Conservation (phyloP, 2,888 invertebrate genomes). For the Podabrus alpinus region DNA sequence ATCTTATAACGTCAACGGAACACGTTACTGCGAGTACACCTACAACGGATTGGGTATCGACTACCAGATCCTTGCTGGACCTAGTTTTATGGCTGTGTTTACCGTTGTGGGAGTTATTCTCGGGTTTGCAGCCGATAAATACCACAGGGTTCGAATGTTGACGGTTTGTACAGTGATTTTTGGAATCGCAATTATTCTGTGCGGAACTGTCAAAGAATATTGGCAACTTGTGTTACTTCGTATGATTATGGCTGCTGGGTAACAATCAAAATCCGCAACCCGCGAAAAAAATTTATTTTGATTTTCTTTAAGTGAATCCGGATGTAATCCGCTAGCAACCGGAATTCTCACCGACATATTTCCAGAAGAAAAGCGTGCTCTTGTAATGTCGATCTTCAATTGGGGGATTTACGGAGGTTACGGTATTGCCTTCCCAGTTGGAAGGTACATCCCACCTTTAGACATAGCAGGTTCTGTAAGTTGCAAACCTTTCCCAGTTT, state of each 20-base stretch:
- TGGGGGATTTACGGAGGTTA: slow-evolving; percentile 96
- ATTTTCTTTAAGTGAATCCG: slow-evolving; percentile 68
- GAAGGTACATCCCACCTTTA: slow-evolving; percentile 77
- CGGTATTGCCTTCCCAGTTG: slow-evolving; percentile 89
- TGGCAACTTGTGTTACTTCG: slow-evolving; percentile 88
- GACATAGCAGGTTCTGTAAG: slow-evolving; percentile 76
- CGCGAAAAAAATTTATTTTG: background rate
- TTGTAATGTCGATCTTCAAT: slow-evolving; percentile 91
- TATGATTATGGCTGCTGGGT: slow-evolving; percentile 86
- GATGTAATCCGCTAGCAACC: slow-evolving; percentile 85
- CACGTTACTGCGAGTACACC: slow-evolving; percentile 85
- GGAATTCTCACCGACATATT: slow-evolving; percentile 83
- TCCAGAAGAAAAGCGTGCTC: slow-evolving; percentile 78
- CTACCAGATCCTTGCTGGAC: slow-evolving; percentile 91
- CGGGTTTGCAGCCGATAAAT: slow-evolving; percentile 81
- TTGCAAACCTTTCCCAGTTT: slow-evolving; percentile 26
- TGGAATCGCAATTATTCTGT: slow-evolving; percentile 81
- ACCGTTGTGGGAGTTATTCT: slow-evolving; percentile 85
- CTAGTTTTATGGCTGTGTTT: slow-evolving; percentile 90
- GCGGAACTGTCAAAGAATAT: slow-evolving; percentile 81
- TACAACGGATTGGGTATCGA: slow-evolving; percentile 91
- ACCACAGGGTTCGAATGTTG: slow-evolving; percentile 74
- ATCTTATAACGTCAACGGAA: slow-evolving; percentile 69
- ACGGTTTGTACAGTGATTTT: slow-evolving; percentile 79
- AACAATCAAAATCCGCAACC: slow-evolving; percentile 41